Evolutionary conservation across 2,888 invertebrate species (phyloP).

Genomic region (Folsomia manolachei): DNA sequence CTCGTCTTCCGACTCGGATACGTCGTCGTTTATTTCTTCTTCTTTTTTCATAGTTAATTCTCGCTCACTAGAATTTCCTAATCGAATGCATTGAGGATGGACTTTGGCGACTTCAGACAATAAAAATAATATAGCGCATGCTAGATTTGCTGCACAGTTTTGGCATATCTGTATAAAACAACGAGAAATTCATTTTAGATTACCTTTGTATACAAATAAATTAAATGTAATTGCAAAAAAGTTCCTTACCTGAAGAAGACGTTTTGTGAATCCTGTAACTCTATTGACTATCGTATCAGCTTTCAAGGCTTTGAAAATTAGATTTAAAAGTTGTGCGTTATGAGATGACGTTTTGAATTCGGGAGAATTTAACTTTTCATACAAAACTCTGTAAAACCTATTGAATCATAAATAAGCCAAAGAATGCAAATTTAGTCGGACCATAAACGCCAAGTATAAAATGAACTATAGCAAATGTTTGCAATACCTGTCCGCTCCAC

Average conservation of each 20-base stretch:
- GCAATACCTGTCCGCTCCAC: constrained; percentile 61
- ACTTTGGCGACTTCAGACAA: constrained; percentile 62
- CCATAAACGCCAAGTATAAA: no score
- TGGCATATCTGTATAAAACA: constrained; percentile 62
- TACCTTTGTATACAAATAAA: no score
- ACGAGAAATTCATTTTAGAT: constrained; percentile 15
- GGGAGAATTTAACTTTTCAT: constrained; percentile 77
- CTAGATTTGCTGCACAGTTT: constrained; percentile 71
- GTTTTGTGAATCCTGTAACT: constrained; percentile 79
- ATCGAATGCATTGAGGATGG: constrained; percentile 33
- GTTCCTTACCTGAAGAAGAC: constrained; percentile 66
- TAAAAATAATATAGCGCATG: constrained; percentile 77
- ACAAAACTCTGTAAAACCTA: constrained; percentile 83
- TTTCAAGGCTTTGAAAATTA: constrained; percentile 79
- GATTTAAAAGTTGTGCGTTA: constrained; percentile 73
- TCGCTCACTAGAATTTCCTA: constrained; percentile 21
- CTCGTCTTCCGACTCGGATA: constrained; percentile 27
- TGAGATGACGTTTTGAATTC: constrained; percentile 66
- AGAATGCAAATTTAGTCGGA: no score
- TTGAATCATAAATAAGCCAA: constrained; percentile 24
- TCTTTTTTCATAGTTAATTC: constrained; percentile 11
- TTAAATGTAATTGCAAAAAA: not conserved
- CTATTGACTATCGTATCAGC: constrained; percentile 71
- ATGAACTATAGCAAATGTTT: not conserved
- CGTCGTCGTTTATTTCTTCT: constrained; percentile 51